Percentiles rank a stretch among this genome's conserved stretches.
phyloP scores from a whole-genome alignment of 2,888 invertebrate genomes.

The Sturmia bella region DNA sequence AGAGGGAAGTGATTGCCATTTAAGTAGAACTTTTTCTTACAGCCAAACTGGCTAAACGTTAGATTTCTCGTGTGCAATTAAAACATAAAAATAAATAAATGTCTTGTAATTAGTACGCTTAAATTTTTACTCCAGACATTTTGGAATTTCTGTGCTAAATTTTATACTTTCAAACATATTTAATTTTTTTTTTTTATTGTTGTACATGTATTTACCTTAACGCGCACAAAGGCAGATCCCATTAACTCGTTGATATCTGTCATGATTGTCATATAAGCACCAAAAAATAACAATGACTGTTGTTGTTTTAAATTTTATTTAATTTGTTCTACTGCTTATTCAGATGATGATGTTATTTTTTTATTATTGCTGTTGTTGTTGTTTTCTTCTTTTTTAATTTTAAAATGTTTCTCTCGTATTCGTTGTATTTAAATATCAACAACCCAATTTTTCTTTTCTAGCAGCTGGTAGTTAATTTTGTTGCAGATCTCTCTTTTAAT shows the following conservation, averaged over 20 bases:
- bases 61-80: too few species aligned
- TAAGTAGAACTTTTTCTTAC: too few species aligned
- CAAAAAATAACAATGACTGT: conserved; percentile 15
- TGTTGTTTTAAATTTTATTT: conserved; percentile 52
- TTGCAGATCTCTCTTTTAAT: conserved; percentile 10
- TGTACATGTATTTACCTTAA: conserved; percentile 76
- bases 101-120: too few species aligned
- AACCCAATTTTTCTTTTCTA: conserved; percentile 27
- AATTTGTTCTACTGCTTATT: conserved; percentile 8
- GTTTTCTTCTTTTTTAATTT: conserved; percentile 18
- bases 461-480: conserved; percentile 39
- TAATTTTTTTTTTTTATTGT: conserved; percentile 75
- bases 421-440: conserved; percentile 7
- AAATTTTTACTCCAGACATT: neutral
- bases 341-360: conserved; percentile 41
- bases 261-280: conserved; percentile 73
- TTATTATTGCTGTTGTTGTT: conserved; percentile 34
- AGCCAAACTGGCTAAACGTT: too few species aligned
- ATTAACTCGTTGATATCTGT: conserved; percentile 80
- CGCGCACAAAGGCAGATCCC: conserved; percentile 80
- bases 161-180: neutral
- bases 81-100: too few species aligned
- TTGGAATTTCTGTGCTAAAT: neutral
- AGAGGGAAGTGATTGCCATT: too few species aligned
- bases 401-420: neutral